Conservation (phyloP, 2,113 vertebrate genomes). For the Callorhinus ursinus region DNA sequence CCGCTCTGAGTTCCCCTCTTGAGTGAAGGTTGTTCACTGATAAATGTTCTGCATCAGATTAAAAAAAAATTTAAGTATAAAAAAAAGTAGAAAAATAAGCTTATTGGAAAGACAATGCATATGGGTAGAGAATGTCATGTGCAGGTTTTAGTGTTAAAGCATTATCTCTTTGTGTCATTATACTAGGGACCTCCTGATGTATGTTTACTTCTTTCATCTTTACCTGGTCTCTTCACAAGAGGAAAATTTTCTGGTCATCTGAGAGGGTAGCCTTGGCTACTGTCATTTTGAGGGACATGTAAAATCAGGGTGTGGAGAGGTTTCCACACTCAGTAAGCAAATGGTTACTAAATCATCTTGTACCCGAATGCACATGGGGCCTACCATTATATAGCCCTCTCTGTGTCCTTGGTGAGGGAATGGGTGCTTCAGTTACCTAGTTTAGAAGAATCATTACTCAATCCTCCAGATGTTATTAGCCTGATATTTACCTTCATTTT, state of each 20-base stretch:
- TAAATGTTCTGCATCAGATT: constrained; percentile 79
- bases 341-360: background rate
- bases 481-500: background rate
- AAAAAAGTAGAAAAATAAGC: background rate
- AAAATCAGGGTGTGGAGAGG: background rate
- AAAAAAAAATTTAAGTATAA: constrained; percentile 80
- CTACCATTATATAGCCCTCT: background rate
- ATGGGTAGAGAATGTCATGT: background rate
- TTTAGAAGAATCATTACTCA: background rate
- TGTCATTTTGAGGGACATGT: background rate
- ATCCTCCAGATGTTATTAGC: background rate
- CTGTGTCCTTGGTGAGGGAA: background rate
- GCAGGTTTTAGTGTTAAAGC: background rate
- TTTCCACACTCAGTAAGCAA: background rate
- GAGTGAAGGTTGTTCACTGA: constrained; percentile 49
- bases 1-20: constrained; percentile 33
- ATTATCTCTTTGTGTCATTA: background rate
- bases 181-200: background rate
- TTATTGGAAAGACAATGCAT: background rate
- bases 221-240: background rate
- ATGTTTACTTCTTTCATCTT: background rate
- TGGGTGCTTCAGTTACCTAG: background rate
- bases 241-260: background rate
- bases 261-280: background rate
- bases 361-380: background rate